A percentile compares a stretch with the other conserved stretches of the same genome.
Conservation (phyloP, 2,113 vertebrate genomes). For the Rhinogobius similis region DNA sequence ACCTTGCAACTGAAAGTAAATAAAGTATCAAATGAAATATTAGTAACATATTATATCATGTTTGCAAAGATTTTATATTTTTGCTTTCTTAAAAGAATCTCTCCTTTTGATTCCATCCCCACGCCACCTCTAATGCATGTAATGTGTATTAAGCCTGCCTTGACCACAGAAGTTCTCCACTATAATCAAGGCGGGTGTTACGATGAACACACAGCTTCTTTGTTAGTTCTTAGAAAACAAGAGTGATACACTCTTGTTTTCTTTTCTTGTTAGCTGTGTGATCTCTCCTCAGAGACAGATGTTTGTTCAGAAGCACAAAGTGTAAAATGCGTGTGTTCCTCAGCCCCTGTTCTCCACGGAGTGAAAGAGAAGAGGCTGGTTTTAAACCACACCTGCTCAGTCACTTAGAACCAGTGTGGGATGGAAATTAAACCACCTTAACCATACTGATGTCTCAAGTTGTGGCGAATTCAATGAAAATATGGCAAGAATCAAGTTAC, state of each 20-base stretch:
- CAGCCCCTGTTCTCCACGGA: neutral
- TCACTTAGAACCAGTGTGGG: neutral
- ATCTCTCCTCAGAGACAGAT: neutral
- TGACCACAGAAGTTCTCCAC: too few relatives aligned
- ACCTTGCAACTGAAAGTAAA: too few relatives aligned
- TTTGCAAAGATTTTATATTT: too few relatives aligned
- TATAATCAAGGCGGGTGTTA: neutral
- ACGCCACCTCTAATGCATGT: too few relatives aligned
- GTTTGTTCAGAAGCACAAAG: neutral
- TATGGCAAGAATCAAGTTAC: neutral
- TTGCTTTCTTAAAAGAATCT: too few relatives aligned
- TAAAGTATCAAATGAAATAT: too few relatives aligned
- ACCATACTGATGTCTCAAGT: neutral
- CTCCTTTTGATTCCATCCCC: too few relatives aligned
- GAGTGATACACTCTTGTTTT: neutral
- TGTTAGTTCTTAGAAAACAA: neutral
- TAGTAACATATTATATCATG: too few relatives aligned
- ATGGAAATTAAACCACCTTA: neutral
- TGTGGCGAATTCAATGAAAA: neutral
- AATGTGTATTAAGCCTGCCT: too few relatives aligned
- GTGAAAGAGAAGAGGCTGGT: neutral
- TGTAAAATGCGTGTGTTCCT: neutral
- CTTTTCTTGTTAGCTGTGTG: neutral
- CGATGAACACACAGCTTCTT: neutral
- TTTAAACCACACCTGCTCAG: slow-evolving; percentile 2